Conservation (phyloP, 2,113 vertebrate genomes). For the Origma solitaria region DNA sequence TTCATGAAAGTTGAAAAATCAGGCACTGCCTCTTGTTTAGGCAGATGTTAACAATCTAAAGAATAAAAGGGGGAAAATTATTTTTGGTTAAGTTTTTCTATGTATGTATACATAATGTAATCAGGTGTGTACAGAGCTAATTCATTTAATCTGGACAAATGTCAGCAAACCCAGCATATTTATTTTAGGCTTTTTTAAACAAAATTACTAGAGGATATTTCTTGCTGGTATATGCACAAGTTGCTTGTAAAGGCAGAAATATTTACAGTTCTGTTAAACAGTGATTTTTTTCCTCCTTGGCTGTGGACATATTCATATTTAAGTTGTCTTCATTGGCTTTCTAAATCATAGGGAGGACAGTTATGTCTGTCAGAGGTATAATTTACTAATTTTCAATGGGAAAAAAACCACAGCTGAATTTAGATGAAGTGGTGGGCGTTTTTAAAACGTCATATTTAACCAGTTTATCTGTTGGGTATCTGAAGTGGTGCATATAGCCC, state of each 20-base stretch:
- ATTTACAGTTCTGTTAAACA: not conserved
- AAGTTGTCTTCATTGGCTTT: not conserved
- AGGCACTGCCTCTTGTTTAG: not conserved
- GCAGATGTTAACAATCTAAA: not conserved
- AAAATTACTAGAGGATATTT: not conserved
- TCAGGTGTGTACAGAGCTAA: not conserved
- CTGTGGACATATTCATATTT: not conserved
- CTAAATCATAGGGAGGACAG: not conserved
- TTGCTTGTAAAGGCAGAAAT: not conserved
- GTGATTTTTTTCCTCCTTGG: not conserved
- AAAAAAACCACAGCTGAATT: not conserved
- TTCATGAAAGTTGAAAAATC: not conserved
- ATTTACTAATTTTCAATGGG: not conserved
- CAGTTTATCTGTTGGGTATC: not conserved
- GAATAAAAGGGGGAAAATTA: not conserved
- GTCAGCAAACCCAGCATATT: not conserved
- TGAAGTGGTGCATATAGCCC: not conserved
- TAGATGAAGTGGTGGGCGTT: fast-evolving
- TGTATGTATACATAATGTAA: not conserved
- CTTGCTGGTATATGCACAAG: not conserved
- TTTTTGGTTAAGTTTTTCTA: not conserved
- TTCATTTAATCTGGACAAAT: not conserved
- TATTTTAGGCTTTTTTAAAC: not conserved
- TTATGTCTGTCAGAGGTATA: not conserved
- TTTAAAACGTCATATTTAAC: not conserved